Conservation (phyloP, 2,113 vertebrate species). For the Datnioides undecimradiatus region DNA sequence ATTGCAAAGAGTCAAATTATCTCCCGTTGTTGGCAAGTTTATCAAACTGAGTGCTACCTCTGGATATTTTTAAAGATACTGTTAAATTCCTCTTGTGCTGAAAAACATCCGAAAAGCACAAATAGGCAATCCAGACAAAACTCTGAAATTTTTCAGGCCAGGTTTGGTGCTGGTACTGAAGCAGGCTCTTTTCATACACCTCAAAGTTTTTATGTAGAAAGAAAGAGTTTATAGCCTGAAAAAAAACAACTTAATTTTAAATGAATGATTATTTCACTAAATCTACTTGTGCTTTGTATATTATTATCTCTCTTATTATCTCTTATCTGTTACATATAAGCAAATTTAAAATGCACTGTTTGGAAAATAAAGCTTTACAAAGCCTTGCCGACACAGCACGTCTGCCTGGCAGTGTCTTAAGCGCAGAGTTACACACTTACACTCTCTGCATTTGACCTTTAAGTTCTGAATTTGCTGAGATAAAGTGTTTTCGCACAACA, state of each 20-base stretch:
- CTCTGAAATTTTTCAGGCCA: background rate
- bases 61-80: background rate
- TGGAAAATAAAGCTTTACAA: background rate
- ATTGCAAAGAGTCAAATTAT: slow-evolving; percentile 9
- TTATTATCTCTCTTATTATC: too few species aligned
- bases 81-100: background rate
- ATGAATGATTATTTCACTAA: too few species aligned
- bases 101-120: slow-evolving; percentile 6
- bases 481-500: background rate
- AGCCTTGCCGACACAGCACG: background rate
- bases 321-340: background rate
- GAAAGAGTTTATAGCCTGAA: too few species aligned
- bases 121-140: background rate
- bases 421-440: slow-evolving; percentile 9
- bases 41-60: slow-evolving; percentile 9
- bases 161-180: background rate
- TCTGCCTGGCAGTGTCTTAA: slow-evolving; percentile 11
- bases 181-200: background rate
- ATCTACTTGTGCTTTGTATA: too few species aligned
- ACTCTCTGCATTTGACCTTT: slow-evolving; percentile 33
- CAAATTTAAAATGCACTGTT: background rate
- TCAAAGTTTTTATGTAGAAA: background rate
- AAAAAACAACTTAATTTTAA: too few species aligned
- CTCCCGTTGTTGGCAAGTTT: slow-evolving; percentile 4
- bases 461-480: slow-evolving; percentile 34